Conservation (phyloP, 92 coral and sea anemone species). For the Parazoanthus atlanticus region DNA sequence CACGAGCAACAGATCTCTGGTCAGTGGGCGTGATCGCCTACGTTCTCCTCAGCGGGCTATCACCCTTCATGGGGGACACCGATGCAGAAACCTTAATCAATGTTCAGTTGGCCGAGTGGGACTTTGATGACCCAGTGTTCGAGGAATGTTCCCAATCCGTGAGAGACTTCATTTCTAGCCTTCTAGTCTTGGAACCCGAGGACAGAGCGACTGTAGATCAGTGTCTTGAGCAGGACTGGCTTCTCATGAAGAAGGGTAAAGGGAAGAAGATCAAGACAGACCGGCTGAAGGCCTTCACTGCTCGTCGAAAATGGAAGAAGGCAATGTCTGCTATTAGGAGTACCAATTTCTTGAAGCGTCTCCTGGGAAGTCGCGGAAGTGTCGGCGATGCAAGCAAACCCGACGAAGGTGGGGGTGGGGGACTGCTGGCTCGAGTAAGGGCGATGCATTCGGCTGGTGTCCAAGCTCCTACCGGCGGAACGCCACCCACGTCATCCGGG, state of each 20-base stretch:
- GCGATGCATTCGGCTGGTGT: constrained; percentile 98
- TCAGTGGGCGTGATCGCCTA: constrained; percentile 99
- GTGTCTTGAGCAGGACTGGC: constrained; percentile 84
- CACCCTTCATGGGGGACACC: constrained; percentile 97
- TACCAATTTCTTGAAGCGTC: constrained; percentile 94
- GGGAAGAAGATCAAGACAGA: constrained; percentile 89
- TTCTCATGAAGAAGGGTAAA: constrained; percentile 73
- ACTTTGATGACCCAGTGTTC: constrained; percentile 96
- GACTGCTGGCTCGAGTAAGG: constrained; percentile 89
- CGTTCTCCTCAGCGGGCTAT: constrained; percentile 92
- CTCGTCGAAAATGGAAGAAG: constrained; percentile 95
- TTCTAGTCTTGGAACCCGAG: constrained; percentile 73
- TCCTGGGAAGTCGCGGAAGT: constrained; percentile 83
- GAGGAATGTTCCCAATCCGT: constrained; percentile 90
- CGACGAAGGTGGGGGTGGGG: constrained; percentile 55
- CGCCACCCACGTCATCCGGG: constrained; percentile 74
- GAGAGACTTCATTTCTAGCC: constrained; percentile 82
- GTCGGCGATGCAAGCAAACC: constrained; percentile 60
- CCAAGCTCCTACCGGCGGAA: constrained; percentile 77
- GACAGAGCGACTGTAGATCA: constrained; percentile 74
- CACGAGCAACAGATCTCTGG: constrained; percentile 98
- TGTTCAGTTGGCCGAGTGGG: constrained; percentile 94
- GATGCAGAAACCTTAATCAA: constrained; percentile 96
- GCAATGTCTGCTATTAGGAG: constrained; percentile 98
- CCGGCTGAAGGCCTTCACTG: constrained; percentile 97